Conservation (phyloP, 2,888 invertebrate species). For the Nephrotoma flavescens region DNA sequence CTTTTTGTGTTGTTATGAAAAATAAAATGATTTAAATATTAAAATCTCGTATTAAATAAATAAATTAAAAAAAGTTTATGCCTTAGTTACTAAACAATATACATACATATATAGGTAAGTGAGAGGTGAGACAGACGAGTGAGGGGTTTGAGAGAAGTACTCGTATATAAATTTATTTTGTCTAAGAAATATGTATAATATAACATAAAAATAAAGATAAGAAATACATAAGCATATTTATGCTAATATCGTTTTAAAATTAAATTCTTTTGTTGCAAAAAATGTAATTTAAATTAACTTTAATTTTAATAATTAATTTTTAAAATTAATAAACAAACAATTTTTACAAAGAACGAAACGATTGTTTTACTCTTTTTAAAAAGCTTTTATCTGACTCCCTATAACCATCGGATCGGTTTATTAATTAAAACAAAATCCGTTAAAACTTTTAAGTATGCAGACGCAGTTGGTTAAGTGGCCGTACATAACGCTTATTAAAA, state of each 20-base stretch:
- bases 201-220: neutral
- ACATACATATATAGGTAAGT: neutral
- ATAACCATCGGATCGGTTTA: too few relatives aligned
- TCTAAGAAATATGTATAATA: neutral
- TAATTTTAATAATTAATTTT: neutral
- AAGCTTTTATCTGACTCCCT: too few relatives aligned
- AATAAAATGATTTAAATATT: neutral
- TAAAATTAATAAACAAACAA: neutral
- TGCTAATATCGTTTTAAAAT: neutral
- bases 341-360: neutral
- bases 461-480: too few relatives aligned
- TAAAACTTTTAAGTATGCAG: too few relatives aligned
- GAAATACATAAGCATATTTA: neutral
- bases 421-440: too few relatives aligned
- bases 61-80: neutral
- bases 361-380: neutral
- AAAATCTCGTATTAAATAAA: neutral
- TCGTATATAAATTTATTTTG: neutral
- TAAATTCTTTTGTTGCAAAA: neutral
- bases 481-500: too few relatives aligned
- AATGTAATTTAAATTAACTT: neutral
- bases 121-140: too few relatives aligned
- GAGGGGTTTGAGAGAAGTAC: neutral
- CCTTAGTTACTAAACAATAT: neutral
- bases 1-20: neutral